Percentiles rank a stretch among this genome's conserved stretches.
phyloP scores from a whole-genome alignment of 2,797 vertebrate genomes.

The Acanthurus lineatus region DNA sequence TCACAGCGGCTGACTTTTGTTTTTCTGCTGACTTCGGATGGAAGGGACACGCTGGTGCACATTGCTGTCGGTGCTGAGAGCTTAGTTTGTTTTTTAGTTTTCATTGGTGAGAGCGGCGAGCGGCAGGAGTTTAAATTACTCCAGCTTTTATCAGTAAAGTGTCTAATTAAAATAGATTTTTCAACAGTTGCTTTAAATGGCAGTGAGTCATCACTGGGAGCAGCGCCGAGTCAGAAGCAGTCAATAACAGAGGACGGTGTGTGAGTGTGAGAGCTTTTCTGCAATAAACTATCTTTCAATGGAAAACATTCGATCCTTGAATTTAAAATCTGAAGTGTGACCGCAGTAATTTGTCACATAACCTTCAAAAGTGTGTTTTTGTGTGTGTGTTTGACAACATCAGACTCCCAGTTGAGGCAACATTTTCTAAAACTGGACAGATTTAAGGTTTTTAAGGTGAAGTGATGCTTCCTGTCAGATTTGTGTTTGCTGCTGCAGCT shows the following conservation, averaged over 20 bases:
- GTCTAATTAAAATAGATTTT: conserved; percentile 44
- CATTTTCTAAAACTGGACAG: no score
- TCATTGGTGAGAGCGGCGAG: not conserved
- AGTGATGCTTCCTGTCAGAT: not conserved
- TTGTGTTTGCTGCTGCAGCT: not conserved
- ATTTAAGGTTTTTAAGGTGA: no score
- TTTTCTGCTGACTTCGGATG: not conserved
- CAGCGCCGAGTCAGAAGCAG: not conserved
- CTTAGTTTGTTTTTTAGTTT: not conserved
- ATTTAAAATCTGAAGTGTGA: not conserved
- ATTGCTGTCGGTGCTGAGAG: not conserved
- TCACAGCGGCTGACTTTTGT: not conserved
- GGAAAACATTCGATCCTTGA: not conserved
- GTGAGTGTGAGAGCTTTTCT: not conserved
- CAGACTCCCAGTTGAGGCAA: no score
- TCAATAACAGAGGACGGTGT: not conserved
- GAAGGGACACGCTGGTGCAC: not conserved
- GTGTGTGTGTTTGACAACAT: not conserved
- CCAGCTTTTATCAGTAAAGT: conserved; percentile 19
- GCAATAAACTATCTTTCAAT: not conserved
- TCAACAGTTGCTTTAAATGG: conserved; percentile 28
- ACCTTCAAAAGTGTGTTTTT: not conserved
- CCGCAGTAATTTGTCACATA: not conserved
- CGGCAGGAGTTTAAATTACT: conserved; percentile 16
- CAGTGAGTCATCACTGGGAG: conserved; percentile 25